Percentiles rank a stretch among this genome's conserved stretches.
Evolutionary conservation across 1,140 invertebrate genomes (phyloP).

Genomic region (Odontomachus brunneus): DNA sequence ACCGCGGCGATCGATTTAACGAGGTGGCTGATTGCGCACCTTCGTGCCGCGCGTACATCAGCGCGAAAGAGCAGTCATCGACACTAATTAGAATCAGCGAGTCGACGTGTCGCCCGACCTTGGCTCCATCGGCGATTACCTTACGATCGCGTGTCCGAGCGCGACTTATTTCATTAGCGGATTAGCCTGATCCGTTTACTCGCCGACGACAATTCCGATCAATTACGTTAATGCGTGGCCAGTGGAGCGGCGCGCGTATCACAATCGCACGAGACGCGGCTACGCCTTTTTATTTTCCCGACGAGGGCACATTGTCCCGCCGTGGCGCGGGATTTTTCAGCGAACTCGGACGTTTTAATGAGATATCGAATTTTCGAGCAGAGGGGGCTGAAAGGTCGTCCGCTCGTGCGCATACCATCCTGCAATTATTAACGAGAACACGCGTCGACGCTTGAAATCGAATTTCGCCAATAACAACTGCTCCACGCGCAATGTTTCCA

Average conservation of each 20-base stretch:
- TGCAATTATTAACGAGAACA: no score
- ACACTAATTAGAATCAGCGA: slow-evolving; percentile 37
- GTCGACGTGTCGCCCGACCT: not conserved
- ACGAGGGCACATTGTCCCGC: no score
- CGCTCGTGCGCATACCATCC: no score
- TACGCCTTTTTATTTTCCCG: slow-evolving; percentile 16
- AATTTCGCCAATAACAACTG: no score
- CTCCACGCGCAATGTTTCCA: no score
- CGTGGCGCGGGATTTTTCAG: no score
- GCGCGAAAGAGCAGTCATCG: not conserved
- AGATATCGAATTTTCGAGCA: no score
- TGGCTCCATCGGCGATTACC: slow-evolving; percentile 48
- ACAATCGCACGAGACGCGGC: slow-evolving; percentile 9
- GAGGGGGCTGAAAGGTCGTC: no score
- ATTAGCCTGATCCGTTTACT: slow-evolving; percentile 58
- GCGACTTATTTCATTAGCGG: slow-evolving; percentile 56
- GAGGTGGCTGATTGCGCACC: slow-evolving; percentile 25
- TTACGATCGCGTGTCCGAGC: slow-evolving; percentile 38
- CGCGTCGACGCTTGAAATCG: no score
- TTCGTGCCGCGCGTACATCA: not conserved
- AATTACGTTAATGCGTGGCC: slow-evolving; percentile 56
- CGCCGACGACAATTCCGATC: slow-evolving; percentile 42
- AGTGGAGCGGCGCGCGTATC: not conserved
- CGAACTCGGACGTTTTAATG: no score
- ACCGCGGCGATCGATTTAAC: slow-evolving; percentile 8